These are phyloP conservation scores for Elgaria multicarinata DNA, from an alignment of 2,113 vertebrate species.

Conservation along the genomic window DNA sequence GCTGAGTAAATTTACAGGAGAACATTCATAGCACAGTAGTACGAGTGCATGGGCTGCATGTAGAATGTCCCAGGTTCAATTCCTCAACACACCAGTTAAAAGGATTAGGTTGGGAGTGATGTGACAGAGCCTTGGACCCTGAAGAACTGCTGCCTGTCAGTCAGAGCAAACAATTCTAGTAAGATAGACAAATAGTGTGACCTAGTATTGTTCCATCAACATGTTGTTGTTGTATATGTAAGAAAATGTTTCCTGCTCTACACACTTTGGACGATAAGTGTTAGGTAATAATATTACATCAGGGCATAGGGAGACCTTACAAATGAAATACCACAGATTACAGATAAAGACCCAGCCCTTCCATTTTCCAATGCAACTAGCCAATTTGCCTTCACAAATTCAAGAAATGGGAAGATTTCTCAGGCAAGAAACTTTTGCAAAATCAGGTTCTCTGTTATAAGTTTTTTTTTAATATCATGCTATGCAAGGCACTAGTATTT, in stretches of 20 bases:
- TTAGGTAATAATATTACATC: not conserved
- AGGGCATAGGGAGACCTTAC: not conserved
- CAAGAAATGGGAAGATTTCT: not conserved
- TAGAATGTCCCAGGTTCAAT: not conserved
- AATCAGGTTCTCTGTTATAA: not conserved
- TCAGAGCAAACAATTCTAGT: not conserved
- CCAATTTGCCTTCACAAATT: constrained; percentile 17
- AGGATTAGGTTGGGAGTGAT: not conserved
- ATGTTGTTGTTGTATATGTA: not conserved
- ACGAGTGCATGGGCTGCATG: not conserved
- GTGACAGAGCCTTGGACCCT: no score
- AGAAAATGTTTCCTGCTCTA: not conserved
- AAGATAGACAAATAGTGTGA: not conserved
- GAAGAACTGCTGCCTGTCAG: not conserved
- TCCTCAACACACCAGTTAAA: not conserved
- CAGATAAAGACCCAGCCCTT: not conserved
- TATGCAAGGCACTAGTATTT: not conserved
- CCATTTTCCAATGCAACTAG: not conserved
- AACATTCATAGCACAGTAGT: not conserved
- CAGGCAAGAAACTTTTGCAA: not conserved
- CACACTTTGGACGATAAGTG: not conserved
- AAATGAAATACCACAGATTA: not conserved
- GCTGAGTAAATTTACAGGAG: not conserved
- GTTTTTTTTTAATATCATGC: not conserved
- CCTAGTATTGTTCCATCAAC: not conserved